A percentile compares a stretch with the other conserved stretches of the same genome.
Evolutionary conservation across 2,888 invertebrate species (phyloP).

Genomic region (Macroteleia sp.): DNA sequence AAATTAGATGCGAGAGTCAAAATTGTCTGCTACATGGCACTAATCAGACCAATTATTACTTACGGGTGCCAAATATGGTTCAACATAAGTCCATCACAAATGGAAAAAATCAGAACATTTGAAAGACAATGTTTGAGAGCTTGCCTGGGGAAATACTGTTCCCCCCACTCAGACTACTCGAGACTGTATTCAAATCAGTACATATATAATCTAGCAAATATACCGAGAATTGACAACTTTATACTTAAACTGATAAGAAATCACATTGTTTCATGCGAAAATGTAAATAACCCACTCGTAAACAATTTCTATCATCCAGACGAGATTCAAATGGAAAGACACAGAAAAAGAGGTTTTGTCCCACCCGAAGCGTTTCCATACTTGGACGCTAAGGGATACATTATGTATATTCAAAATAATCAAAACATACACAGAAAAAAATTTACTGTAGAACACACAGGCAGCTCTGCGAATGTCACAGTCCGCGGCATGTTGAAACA

Average conservation of each 20-base stretch:
- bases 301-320: no score
- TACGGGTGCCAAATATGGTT: constrained; percentile 51
- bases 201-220: constrained; percentile 15
- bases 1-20: neutral
- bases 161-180: constrained; percentile 2
- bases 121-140: constrained; percentile 33
- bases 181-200: constrained; percentile 17
- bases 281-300: no score
- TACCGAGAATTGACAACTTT: constrained; percentile 9
- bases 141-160: constrained; percentile 2
- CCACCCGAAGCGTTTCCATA: no score
- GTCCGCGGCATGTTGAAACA: no score
- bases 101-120: constrained; percentile 51
- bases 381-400: no score
- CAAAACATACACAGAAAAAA: no score
- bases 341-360: no score
- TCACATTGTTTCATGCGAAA: no score
- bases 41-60: constrained; percentile 47
- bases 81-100: constrained; percentile 40
- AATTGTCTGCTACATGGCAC: neutral
- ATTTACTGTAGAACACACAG: no score
- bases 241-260: constrained; percentile 12
- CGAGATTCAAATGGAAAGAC: no score
- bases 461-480: no score
- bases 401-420: no score